Base-by-base conservation (phyloP, 2,888 invertebrate species). In the Litoditis marina region DNA sequence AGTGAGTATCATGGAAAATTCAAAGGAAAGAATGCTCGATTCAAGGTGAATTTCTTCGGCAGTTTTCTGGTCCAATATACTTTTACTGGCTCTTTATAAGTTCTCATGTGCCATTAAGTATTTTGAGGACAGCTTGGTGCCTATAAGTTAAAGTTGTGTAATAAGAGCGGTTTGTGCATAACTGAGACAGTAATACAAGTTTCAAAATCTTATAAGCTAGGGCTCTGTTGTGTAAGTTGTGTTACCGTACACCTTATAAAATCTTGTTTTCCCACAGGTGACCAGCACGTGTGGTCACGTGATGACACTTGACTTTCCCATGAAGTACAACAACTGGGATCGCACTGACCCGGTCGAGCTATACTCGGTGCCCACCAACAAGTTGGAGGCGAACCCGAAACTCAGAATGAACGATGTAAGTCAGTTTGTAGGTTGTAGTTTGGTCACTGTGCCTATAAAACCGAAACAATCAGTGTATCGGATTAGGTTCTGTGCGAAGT, bases 251-350 rank as follows among this genome's bases (percentile, higher is more conserved):
- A n/a, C n/a, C n/a, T n/a, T 16, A 7, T 39, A 0, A 25, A 61
- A 19, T 4, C 19, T 8, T 13, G 63, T 92, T 89, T 82, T 92
- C 91, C 85, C 67, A 56, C 44, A 77, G 70, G 95, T 98, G 92
- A 98, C 96, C 1, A 94, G 95, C 0, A 98, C 98, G 0, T 98
- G 95, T 84, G 98, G 98, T 0, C 98, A 99, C 86, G 95, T 98
- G 0, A 92, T 94, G 91, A 90, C 90, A 46, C 87, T 94, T 75
- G 96, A 98, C 86, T 99, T 98, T 31, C 88, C 76, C 7, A 44
- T 61, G 13, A 94, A 93, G 85, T 98, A 91, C 84, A 98, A 96
- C 83, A 94, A 92, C 77, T 98, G 98, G 98, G 94, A 98, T 80
- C 88, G 89, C 82, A 93, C 94, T 3, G 96, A 98, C 85, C 98